Conservation (phyloP, 2,113 vertebrate species). For the Octodon degus region DNA sequence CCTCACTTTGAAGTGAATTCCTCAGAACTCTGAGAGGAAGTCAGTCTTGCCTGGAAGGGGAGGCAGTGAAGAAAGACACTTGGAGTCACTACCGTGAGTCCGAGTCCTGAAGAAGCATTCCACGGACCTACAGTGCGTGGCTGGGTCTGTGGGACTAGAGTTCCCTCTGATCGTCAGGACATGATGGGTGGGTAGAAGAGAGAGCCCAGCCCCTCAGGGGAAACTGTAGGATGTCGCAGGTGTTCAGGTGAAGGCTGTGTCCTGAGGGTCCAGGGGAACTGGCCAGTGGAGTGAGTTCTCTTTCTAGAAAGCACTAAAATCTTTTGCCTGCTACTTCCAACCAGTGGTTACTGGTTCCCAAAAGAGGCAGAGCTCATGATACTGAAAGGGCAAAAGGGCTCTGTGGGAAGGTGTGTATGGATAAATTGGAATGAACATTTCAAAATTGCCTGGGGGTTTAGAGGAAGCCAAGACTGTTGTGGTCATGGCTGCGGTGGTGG, state of each 20-base stretch:
- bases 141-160: neutral
- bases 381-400: neutral
- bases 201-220: neutral
- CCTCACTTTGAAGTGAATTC: neutral
- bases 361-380: neutral
- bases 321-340: neutral
- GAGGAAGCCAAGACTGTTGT: accelerated
- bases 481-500: no score
- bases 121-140: accelerated
- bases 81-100: accelerated
- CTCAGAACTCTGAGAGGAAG: neutral
- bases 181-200: neutral
- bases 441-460: accelerated
- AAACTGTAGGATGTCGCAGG: neutral
- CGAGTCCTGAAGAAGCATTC: neutral
- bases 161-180: neutral
- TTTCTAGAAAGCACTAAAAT: neutral
- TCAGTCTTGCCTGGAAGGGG: neutral
- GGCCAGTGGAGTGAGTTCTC: no score
- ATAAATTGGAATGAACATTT: neutral
- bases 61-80: accelerated
- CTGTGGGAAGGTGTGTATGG: neutral
- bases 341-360: neutral
- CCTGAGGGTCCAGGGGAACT: neutral
- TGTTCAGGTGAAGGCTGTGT: neutral